Evolutionary conservation across 2,113 vertebrate genomes (phyloP), one percentile per base, ranked within the genome.

Genomic region (Alouatta palliata): DNA sequence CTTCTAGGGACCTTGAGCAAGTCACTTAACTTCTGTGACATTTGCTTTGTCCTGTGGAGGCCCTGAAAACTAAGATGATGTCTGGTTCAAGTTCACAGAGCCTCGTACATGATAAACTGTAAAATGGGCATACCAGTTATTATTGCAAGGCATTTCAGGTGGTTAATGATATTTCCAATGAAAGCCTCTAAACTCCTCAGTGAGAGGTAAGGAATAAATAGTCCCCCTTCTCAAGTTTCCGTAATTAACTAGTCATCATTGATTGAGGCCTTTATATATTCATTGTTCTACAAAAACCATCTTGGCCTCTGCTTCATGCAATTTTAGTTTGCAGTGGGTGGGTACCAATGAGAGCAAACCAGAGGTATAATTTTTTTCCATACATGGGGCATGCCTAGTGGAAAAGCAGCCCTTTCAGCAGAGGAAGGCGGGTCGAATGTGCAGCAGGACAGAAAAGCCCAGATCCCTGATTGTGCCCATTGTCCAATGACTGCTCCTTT

Each of bases 401-500:
- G 84, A 40, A 80, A 93, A 73, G 66, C 80, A 68, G 95, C 11
- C 95, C 90, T 91, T 87, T 83, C 68, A 23, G 5, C n/a, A 7
- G 40, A 23, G 27, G 80, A 49, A 87, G 17, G 54, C 80, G 21
- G 56, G 79, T 20, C 1, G 11, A 32, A 4, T 17, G 9, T 58
- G 49, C 37, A 17, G 61, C 37, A 79, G 0, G 0, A 79, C 52
- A 58, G 89, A 79, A 84, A 94, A 86, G n/a, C 71, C 45, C 3
- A 3, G 37, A 64, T 40, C 82, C 61, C 79, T 6, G 47, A 52
- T 1, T 64, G 12, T 61, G 79, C 45, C 30, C 37, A 35, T 30
- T 43, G n/a, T 45, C 52, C 52, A 37, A 47, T 76, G 94, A 43
- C 66, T 93, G 96, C 90, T 96, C 35, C 75, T 97, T 91, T 97